phyloP scores from a whole-genome alignment of 2,797 vertebrate genomes.

The Cirrhinus molitorella region DNA sequence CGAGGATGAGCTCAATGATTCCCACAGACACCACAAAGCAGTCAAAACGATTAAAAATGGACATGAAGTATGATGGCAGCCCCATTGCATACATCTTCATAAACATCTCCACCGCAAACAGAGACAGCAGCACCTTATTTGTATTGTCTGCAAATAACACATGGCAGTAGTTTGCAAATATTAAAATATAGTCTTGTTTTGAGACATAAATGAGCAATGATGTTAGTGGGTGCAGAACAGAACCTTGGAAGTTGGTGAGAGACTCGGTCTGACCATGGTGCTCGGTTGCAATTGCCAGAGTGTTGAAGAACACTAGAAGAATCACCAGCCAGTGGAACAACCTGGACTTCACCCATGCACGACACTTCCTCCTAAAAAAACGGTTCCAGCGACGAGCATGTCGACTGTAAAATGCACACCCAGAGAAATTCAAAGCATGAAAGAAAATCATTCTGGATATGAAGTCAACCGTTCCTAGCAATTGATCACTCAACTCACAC shows the following conservation, averaged over 20 bases:
- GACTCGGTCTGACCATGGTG: slow-evolving; percentile 86
- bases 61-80: slow-evolving; percentile 91
- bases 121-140: slow-evolving; percentile 85
- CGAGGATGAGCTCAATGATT: slow-evolving; percentile 86
- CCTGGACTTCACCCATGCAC: slow-evolving; percentile 85
- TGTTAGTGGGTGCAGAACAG: slow-evolving; percentile 25
- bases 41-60: slow-evolving; percentile 94
- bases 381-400: slow-evolving; percentile 84
- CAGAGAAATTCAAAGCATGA: background rate
- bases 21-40: slow-evolving; percentile 93
- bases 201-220: background rate
- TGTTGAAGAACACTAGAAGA: slow-evolving; percentile 88
- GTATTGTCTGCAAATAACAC: slow-evolving; percentile 77
- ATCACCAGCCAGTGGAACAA: slow-evolving; percentile 93
- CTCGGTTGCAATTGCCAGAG: slow-evolving; percentile 88
- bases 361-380: slow-evolving; percentile 87
- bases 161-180: background rate
- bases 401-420: slow-evolving; percentile 68
- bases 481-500: slow-evolving; percentile 81
- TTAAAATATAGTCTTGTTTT: background rate
- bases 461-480: background rate
- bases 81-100: slow-evolving; percentile 94
- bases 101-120: slow-evolving; percentile 92
- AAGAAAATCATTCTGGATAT: background rate
- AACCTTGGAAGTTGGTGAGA: slow-evolving; percentile 85